Base-by-base conservation (phyloP, 2,113 vertebrate species). In the Pao palembangensis region DNA sequence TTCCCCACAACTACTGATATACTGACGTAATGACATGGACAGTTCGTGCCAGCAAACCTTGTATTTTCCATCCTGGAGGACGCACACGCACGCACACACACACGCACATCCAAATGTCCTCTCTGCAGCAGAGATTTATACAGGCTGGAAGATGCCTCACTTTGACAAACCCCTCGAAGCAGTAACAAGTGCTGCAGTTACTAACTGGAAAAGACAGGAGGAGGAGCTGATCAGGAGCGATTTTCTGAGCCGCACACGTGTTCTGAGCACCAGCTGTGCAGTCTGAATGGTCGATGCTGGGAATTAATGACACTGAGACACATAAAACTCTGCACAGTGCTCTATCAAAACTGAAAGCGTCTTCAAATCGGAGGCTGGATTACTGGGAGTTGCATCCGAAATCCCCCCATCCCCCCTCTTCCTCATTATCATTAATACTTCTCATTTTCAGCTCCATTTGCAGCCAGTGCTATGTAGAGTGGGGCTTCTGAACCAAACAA, bases 341-440 rank as follows among this genome's bases (percentile, higher is more conserved):
- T 55, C 53, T 54, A 55, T 55, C 34, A 38, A 38, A 38, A 21
- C 60, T 55, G 25, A 42, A 58, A 75, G 61, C 46, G 16, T 60
- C 49, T 69, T 73, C 12, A 64, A 58, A 73, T 69, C 20, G 48
- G 15, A 59, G 53, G 56, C 65, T 25, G 16, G 23, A 59, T 67
- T 48, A 68, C 46, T n/a, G n/a, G 51, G 43, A 55, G 17, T 64
- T 49, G 48, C 8, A 55, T 8, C 46, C 21, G 28, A 67, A 70
- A 49, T 44, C 23, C 15, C 15, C 12, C 21, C 4, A 2, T 6
- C 15, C 28, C 23, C 21, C 13, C 20, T 25, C 8, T 23, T 11
- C 28, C 41, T 58, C 47, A 64, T 75, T 34, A 61, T 63, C 20
- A 34, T 43, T 28, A 58, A 6, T 17, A 6, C 53, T 8, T 17